phyloP scores from a whole-genome alignment of 2,888 invertebrate species.

The Apodemia mormo region DNA sequence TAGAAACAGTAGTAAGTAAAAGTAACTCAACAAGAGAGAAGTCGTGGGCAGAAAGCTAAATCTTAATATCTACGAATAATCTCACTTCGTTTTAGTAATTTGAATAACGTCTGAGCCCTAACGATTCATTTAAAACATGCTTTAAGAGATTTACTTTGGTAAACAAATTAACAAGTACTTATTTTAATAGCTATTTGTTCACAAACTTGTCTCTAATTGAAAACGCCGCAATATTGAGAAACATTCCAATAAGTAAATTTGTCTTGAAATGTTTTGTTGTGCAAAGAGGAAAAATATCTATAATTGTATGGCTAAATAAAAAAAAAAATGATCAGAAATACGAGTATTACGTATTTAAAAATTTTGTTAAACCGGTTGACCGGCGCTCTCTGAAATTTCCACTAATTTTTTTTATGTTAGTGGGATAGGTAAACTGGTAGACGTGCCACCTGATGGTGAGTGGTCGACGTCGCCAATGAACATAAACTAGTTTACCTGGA shows the following conservation, averaged over 20 bases:
- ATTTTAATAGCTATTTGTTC: background rate
- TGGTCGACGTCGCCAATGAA: too few species aligned
- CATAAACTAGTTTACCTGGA: too few species aligned
- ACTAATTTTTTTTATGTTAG: too few species aligned
- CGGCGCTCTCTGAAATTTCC: too few species aligned
- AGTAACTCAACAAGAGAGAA: background rate
- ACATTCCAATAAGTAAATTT: background rate
- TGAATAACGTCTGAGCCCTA: background rate
- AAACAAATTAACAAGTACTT: slow-evolving; percentile 1
- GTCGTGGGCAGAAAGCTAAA: background rate
- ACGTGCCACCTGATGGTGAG: too few species aligned
- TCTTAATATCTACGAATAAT: background rate
- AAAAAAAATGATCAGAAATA: too few species aligned
- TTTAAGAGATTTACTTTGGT: background rate
- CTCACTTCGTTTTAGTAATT: background rate
- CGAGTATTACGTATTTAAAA: too few species aligned
- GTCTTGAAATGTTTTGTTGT: background rate
- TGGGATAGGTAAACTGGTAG: too few species aligned
- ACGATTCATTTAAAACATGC: background rate
- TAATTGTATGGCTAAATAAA: too few species aligned
- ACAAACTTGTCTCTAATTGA: background rate
- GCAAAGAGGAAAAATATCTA: too few species aligned
- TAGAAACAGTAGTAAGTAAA: too few species aligned
- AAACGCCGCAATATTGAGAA: background rate
- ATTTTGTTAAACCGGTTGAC: too few species aligned